Percentiles rank a stretch among this genome's conserved stretches.
Evolutionary conservation across 2,113 vertebrate genomes (phyloP).

Genomic region (Psittacara wagleri): DNA sequence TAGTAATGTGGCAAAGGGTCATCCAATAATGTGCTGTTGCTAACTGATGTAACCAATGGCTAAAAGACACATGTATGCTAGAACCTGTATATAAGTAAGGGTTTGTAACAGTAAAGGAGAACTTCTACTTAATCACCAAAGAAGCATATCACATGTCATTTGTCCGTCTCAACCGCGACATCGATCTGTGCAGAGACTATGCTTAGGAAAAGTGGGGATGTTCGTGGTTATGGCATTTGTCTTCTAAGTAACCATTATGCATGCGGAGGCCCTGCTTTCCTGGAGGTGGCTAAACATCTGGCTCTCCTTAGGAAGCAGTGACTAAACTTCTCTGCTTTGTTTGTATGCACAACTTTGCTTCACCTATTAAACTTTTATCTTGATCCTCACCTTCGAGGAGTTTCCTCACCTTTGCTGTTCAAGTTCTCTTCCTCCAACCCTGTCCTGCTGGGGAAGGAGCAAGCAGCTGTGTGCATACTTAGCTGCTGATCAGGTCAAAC

Average conservation of each 20-base stretch:
- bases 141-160: too few species aligned
- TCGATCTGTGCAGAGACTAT: not conserved
- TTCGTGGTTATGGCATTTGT: not conserved
- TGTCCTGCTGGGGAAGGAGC: not conserved
- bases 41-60: too few species aligned
- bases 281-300: not conserved
- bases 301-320: not conserved
- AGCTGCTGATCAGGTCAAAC: not conserved
- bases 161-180: accelerated
- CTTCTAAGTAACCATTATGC: not conserved
- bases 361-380: not conserved
- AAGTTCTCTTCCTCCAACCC: not conserved
- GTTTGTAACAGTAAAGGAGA: too few species aligned
- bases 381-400: too few species aligned
- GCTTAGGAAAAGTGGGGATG: accelerated
- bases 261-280: not conserved
- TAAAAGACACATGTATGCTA: too few species aligned
- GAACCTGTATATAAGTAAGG: too few species aligned
- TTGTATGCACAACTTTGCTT: not conserved
- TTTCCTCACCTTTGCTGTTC: not conserved
- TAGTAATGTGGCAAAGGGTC: too few species aligned
- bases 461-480: not conserved
- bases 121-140: too few species aligned
- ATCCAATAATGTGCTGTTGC: too few species aligned
- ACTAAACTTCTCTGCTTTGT: not conserved